Conservation (phyloP, 2,888 invertebrate species). For the Pocota personata region DNA sequence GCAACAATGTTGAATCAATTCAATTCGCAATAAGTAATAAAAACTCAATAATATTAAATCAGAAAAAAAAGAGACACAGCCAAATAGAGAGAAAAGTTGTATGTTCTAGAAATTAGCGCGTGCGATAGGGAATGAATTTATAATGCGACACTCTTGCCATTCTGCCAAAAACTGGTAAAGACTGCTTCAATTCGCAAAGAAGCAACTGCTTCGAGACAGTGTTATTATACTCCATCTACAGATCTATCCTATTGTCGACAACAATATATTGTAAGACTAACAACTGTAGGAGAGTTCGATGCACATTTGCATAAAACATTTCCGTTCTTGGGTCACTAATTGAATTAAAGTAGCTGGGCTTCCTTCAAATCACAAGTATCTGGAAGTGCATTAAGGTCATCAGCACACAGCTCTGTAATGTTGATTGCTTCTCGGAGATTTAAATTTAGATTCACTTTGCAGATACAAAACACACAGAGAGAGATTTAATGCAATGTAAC, state of each 20-base stretch:
- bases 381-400: constrained; percentile 49
- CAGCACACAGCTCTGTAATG: constrained; percentile 9
- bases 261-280: neutral
- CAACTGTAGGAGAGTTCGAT: neutral
- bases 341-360: constrained; percentile 42
- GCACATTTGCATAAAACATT: constrained; percentile 21
- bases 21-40: constrained; percentile 1
- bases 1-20: constrained; percentile 29
- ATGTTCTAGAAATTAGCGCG: neutral
- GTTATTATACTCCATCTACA: neutral
- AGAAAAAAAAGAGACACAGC: neutral
- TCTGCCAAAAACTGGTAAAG: constrained; percentile 48
- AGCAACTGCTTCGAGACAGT: neutral
- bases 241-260: neutral
- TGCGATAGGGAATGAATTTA: constrained; percentile 31
- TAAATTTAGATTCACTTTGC: neutral
- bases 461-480: neutral
- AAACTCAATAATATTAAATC: neutral
- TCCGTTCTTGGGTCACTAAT: constrained; percentile 6
- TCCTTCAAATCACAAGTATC: constrained; percentile 35
- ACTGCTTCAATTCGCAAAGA: constrained; percentile 29
- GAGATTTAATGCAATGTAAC: constrained; percentile 8
- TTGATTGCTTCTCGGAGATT: neutral
- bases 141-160: constrained; percentile 23
- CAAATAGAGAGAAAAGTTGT: neutral